Evolutionary conservation across 92 coral and sea anemone species (phyloP), one percentile per base, ranked within the genome.

Genomic region (Meandrina meandrites): DNA sequence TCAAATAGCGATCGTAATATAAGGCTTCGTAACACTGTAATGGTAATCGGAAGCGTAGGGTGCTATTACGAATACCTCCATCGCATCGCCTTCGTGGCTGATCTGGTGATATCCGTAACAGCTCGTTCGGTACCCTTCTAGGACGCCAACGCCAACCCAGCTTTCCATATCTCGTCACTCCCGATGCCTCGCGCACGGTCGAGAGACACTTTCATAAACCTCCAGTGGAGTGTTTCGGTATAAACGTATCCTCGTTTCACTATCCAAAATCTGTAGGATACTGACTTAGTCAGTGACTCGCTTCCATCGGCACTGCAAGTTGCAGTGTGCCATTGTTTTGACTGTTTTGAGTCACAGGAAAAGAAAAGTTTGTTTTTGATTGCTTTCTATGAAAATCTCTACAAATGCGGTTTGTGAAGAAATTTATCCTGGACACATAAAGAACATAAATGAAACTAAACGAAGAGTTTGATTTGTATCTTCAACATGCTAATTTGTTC

Each of bases 261-360:
- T 86, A 5, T 37, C 79, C 89, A 19, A 72, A 75, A 28, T 79
- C 79, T 80, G 84, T 80, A 79, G 89, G 89, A 80, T 86, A 86
- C 89, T 86, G 85, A 79, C 79, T 86, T 54, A 40, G 85, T 86
- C 80, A 79, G 85, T 79, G 37, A 72, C 51, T 79, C 95, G 95
- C 95, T 92, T 90, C 95, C 95, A 92, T 68, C 36, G 95, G 95
- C 93, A 87, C 95, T 92, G 84, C 94, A 75, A 86, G 94, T 35
- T 28, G 94, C 86, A 89, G 92, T 92, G 81, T 89, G 94, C 94
- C 94, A 86, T 92, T 62, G 19, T 92, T 92, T 92, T 92, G 85
- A 9, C 60, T 50, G n/a, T 50, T 50, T 50, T 50, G 54, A 50
- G 1, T 50, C 54, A 3, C 1, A 9, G 16, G 16, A 50, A 13